Percentiles rank a stretch among this genome's conserved stretches.
These are phyloP conservation scores for Nerophis ophidion DNA, from an alignment of 2,113 vertebrate genomes.

Conservation along the genomic window DNA sequence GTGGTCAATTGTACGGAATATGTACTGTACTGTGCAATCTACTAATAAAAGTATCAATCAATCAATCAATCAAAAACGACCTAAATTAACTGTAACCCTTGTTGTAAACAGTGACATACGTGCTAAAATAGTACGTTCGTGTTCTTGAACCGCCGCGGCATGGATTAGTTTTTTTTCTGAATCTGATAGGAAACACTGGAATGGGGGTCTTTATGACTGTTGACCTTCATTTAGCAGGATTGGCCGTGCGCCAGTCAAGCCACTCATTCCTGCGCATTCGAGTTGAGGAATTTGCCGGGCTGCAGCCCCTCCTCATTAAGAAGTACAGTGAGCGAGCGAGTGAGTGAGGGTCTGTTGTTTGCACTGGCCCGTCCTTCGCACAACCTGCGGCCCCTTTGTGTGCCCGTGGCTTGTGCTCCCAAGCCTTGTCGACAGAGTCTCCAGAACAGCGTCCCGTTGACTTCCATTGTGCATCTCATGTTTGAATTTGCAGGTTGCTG, in stretches of 20 bases:
- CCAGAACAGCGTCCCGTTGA: conserved; percentile 16
- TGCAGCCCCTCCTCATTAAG: conserved; percentile 58
- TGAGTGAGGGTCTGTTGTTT: conserved; percentile 49
- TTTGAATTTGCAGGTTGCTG: background rate
- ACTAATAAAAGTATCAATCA: too few species aligned
- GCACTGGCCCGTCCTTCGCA: conserved; percentile 37
- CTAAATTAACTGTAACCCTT: too few species aligned
- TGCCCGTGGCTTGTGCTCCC: conserved; percentile 1
- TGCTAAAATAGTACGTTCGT: conserved; percentile 6
- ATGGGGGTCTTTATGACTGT: conserved; percentile 38
- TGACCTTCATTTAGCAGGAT: conserved; percentile 39
- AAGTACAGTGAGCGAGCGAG: conserved; percentile 32
- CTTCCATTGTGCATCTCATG: conserved; percentile 1
- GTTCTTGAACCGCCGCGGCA: conserved; percentile 6
- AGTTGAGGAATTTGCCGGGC: conserved; percentile 47
- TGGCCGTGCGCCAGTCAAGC: conserved; percentile 46
- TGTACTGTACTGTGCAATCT: too few species aligned
- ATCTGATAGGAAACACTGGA: conserved; percentile 25
- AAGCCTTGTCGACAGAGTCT: conserved; percentile 4
- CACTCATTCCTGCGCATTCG: conserved; percentile 33
- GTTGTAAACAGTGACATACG: background rate
- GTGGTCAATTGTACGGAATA: too few species aligned
- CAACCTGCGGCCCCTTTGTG: conserved; percentile 31
- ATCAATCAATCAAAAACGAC: too few species aligned
- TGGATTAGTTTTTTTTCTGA: conserved; percentile 16